Percentiles rank a stretch among this genome's conserved stretches.
phyloP scores from a whole-genome alignment of 1,140 invertebrate species.

The Ostrea denselamellosa region DNA sequence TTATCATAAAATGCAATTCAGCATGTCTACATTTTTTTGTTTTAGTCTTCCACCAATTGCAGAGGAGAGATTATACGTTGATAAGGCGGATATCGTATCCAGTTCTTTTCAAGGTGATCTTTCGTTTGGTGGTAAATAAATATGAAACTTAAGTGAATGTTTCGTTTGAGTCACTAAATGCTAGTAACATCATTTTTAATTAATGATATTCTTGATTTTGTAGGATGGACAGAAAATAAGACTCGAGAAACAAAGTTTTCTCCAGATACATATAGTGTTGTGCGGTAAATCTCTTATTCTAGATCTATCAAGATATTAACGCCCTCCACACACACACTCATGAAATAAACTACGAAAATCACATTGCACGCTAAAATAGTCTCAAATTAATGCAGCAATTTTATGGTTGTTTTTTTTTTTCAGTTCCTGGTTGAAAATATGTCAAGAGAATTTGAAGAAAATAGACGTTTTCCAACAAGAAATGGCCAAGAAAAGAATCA shows the following conservation, averaged over 20 bases:
- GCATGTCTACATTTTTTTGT: background rate
- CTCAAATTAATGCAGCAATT: background rate
- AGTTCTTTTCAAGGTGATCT: background rate
- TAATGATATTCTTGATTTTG: background rate
- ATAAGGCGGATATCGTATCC: background rate
- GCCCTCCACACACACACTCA: too few species aligned
- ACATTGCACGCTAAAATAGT: background rate
- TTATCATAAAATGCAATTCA: too few species aligned
- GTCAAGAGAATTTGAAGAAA: background rate
- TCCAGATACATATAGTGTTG: background rate
- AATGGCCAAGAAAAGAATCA: background rate
- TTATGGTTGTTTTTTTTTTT: background rate
- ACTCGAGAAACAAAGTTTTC: background rate
- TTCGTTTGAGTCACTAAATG: too few species aligned
- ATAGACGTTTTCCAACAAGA: background rate
- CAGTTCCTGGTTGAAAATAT: background rate
- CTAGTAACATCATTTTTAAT: background rate
- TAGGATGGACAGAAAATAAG: background rate
- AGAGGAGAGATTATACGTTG: background rate
- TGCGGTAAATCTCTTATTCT: background rate
- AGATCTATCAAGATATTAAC: background rate
- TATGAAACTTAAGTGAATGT: background rate
- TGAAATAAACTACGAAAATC: background rate
- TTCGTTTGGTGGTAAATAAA: background rate
- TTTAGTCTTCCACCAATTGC: background rate